A percentile compares a stretch with the other conserved stretches of the same genome.
phyloP scores from a whole-genome alignment of 2,113 vertebrate species.

The Mystacornis crossleyi region DNA sequence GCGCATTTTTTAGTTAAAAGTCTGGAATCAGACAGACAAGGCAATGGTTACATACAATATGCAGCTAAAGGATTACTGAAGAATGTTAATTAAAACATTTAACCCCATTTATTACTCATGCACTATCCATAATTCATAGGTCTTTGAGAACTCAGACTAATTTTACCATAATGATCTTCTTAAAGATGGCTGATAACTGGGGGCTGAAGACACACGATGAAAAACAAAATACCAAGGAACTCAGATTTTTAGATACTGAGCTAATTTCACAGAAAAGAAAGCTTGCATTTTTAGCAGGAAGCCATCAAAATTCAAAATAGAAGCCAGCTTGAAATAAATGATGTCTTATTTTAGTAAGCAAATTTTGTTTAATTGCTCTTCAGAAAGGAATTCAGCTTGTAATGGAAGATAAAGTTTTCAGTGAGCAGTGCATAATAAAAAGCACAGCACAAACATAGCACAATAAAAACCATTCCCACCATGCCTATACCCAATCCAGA shows the following conservation, averaged over 20 bases:
- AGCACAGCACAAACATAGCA: not conserved
- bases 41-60: not conserved
- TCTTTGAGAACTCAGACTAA: not conserved
- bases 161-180: not conserved
- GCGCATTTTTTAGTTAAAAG: not conserved
- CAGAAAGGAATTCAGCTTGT: conserved; percentile 32
- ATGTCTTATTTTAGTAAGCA: conserved; percentile 41
- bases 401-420: conserved; percentile 44
- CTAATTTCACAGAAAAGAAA: conserved; percentile 41
- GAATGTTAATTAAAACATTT: not conserved
- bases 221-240: not conserved
- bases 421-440: conserved; percentile 14
- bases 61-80: not conserved
- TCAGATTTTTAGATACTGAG: conserved; percentile 16
- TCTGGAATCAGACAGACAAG: not conserved
- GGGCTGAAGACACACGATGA: not conserved
- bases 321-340: conserved; percentile 42
- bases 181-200: not conserved
- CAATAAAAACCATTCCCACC: not conserved
- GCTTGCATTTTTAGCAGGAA: conserved; percentile 48
- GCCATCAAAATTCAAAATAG: conserved; percentile 52
- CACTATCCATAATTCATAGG: not conserved
- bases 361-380: conserved; percentile 47
- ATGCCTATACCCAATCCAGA: not conserved
- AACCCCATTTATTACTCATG: not conserved